Evolutionary conservation across 2,113 vertebrate species (phyloP).

Genomic region (Nothocercus julius): DNA sequence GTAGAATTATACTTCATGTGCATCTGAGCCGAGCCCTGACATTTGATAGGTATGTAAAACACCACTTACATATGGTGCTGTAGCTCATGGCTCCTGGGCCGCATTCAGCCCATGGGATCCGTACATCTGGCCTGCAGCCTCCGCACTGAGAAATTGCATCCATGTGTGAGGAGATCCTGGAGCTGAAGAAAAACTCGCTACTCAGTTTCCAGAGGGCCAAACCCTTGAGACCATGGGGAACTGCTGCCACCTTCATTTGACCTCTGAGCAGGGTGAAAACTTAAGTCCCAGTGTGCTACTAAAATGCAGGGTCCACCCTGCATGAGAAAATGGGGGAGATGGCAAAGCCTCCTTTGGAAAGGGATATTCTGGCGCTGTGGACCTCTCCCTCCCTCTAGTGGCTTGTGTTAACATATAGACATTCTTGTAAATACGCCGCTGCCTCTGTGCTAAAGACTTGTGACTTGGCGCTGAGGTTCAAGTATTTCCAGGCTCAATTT

Average conservation of each 20-base stretch:
- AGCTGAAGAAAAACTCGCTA: neutral
- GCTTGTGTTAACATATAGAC: neutral
- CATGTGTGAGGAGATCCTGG: neutral
- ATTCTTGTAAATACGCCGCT: neutral
- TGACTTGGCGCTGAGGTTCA: neutral
- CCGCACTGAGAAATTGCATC: neutral
- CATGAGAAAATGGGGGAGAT: neutral
- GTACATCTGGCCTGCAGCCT: slow-evolving; percentile 59
- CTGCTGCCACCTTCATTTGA: neutral
- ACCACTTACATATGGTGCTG: slow-evolving; percentile 32
- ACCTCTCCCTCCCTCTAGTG: slow-evolving; percentile 71
- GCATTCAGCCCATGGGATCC: neutral
- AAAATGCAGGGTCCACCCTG: neutral
- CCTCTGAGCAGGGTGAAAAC: neutral
- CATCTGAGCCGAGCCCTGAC: slow-evolving; percentile 1
- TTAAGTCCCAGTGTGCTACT: neutral
- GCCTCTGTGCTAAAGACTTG: neutral
- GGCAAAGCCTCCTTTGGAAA: neutral
- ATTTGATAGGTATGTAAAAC: slow-evolving; percentile 45
- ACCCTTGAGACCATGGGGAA: neutral
- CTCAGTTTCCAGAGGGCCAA: neutral
- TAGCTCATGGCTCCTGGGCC: slow-evolving; percentile 19
- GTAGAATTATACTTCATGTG: slow-evolving; percentile 31
- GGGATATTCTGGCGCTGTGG: neutral
- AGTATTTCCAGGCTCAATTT: neutral